These are phyloP conservation scores for Parotocinclus haroldoi DNA, from an alignment of 2,797 vertebrate species.

Conservation along the genomic window DNA sequence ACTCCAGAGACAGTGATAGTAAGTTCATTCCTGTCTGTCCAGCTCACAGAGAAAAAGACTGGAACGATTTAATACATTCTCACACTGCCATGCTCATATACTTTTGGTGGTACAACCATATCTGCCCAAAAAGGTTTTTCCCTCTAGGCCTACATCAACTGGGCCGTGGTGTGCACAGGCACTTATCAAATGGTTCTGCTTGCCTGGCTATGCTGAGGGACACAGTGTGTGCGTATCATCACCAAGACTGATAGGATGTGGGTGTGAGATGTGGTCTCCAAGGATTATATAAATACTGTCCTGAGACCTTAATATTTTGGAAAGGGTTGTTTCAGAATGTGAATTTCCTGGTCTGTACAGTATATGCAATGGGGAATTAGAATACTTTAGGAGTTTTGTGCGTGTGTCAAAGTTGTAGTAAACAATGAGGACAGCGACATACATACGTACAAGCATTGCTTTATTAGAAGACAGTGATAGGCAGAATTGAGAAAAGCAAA, in stretches of 20 bases:
- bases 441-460: too few species aligned
- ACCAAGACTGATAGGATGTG: conserved; percentile 39
- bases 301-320: conserved; percentile 16
- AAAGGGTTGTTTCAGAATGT: conserved; percentile 16
- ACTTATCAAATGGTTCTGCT: conserved; percentile 47
- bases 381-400: too few species aligned
- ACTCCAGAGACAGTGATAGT: conserved; percentile 48
- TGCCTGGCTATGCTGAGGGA: conserved; percentile 17
- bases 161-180: conserved; percentile 43
- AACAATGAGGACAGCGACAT: too few species aligned
- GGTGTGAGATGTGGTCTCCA: conserved; percentile 33
- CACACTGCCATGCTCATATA: conserved; percentile 57
- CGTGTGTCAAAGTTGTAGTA: too few species aligned
- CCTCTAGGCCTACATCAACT: conserved; percentile 35
- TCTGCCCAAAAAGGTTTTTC: conserved; percentile 32
- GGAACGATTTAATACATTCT: conserved; percentile 28
- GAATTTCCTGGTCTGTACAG: too few species aligned
- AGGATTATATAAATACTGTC: conserved; percentile 43
- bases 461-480: too few species aligned
- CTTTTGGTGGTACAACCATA: conserved; percentile 54
- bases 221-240: conserved; percentile 16
- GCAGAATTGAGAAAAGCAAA: too few species aligned
- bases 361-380: too few species aligned
- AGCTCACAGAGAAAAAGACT: conserved; percentile 50
- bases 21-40: conserved; percentile 45